Base-by-base conservation (phyloP, 2,113 vertebrate genomes). In the Lates calcarifer region DNA sequence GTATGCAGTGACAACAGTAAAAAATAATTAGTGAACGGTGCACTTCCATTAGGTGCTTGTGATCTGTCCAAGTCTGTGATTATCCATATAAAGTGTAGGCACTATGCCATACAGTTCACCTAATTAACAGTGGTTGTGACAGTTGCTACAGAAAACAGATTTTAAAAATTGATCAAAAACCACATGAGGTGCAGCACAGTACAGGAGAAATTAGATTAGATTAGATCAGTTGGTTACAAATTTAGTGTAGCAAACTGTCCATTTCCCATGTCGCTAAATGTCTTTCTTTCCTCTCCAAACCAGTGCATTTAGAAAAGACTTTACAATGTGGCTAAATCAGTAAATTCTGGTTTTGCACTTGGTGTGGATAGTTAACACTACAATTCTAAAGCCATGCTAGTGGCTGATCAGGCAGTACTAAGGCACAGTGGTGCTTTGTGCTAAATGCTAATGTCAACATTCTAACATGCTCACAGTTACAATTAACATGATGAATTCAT, bases 151-250 rank as follows among this genome's bases (percentile, higher is more conserved):
- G 29, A 80, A 69, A 62, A 74, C 41, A 37, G 31, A 65, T 49
- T 74, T 9, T 33, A 35, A 79, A 85, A 73, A 35, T 31, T 33
- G 4, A 72, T 47, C 24, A 82, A 65, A 62, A 66, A 11, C 24
- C 26, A 26, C 39, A 31, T 65, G 47, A 83, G 29, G 64, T 84
- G 45, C 49, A 47, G 15, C 65, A 37, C 17, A 82, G 74, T 45
- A 33, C n/a, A 56, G 13, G 55, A 58, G 22, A 39, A 71, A 63
- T 62, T 70, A 74, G n/a, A 80, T 82, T 74, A 82, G 31, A n/a
- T n/a, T n/a, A n/a, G n/a, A n/a, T n/a, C n/a, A n/a, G n/a, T 29
- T 72, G 62, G 28, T 58, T 47, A 31, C 53, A 39, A 45, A 77
- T 24, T 35, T 4, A 55, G 33, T 63, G 15, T 8, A 37, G 70